Evolutionary conservation across 2,888 invertebrate genomes (phyloP), one percentile per base, ranked within the genome.

Genomic region (Cancer borealis): DNA sequence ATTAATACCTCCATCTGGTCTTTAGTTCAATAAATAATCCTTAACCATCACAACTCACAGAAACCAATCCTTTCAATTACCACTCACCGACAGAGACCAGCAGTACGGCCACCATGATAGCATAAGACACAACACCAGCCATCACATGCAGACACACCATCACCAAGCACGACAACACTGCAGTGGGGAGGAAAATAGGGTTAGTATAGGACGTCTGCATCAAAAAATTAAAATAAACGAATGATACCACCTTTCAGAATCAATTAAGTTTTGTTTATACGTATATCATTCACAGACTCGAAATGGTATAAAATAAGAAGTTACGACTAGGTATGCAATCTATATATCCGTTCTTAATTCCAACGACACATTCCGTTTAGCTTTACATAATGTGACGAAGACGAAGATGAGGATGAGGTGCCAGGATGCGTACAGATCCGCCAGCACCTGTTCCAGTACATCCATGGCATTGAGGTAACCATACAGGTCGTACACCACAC

Each of bases 381-480:
- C 39, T 91, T 88, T 66, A 94, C 94, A 87, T 5, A 94, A 54
- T 10, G 94, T 94, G 46, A 94, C 46, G 66, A 94, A 94, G 8
- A 98, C 98, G 96, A 99, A 97, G 66, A 97, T 97, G 92, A 98
- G 97, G 97, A 99, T 98, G 96, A 98, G 98, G 96, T 97, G 98
- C 98, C 99, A 99, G 79, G 98, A 98, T 95, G 98, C 98, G 96
- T 98, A 98, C 10, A 99, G 97, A 97, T 99, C 99, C 92, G 98
- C 98, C 66, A 99, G 97, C 96, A 99, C 98, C 97, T 99, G 98
- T 96, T 99, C 98, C 96, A 98, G 97, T 60, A 98, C 97, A 96
- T 98, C 98, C 98, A 98, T 98, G 96, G 98, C 98, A 96, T 99
- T 99, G 88, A 99, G 97, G 96, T 98, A 97, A 6, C 97, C 98